Base-by-base conservation (phyloP, 1,140 invertebrate species). In the Drosophila jambulina region DNA sequence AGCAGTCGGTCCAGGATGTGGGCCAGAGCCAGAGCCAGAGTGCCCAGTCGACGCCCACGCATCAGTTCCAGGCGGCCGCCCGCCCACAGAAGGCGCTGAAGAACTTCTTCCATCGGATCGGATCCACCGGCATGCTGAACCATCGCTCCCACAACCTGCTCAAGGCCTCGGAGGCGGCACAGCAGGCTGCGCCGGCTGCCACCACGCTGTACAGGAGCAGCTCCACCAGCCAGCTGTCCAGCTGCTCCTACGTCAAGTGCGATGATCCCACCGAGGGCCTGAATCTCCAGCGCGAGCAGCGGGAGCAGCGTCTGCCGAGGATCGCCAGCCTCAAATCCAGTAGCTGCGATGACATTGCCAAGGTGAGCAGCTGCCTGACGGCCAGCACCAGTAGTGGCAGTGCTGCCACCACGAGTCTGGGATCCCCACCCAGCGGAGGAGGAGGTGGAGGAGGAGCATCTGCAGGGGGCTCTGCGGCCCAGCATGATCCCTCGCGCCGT, bases 221-320 rank as follows among this genome's bases (percentile, higher is more conserved):
- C 81, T 96, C 96, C 49, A 96, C 96, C 15, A 96, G 96, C 53
- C 96, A 96, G 81, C 91, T 96, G 69, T 94, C 94, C 58, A 94
- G 93, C 43, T 94, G 94, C 65, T 96, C 95, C 1, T 97, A 96
- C 83, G 94, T 96, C 17, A 96, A 96, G 86, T 96, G 95, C 42
- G 96, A 96, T 78, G 96, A 96, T 93, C 96, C 96, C 17, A 96
- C 96, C 10, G 96, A 96, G 80, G 96, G 96, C 19, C 94, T 97
- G 48, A 96, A 96, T 84, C 93, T 96, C 45, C 77, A 93, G 93
- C 92, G 71, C n/a, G 67, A 70, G 32, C 71, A 87, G 54, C 60
- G 64, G 23, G 75, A 69, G 32, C 75, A 76, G 38, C 77, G 32
- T 5, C 63, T 82, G 32, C 78, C 43, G 40, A 67, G 68, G 42